Base-by-base conservation (phyloP, 1,140 invertebrate genomes). In the Aradophagus sp. region DNA sequence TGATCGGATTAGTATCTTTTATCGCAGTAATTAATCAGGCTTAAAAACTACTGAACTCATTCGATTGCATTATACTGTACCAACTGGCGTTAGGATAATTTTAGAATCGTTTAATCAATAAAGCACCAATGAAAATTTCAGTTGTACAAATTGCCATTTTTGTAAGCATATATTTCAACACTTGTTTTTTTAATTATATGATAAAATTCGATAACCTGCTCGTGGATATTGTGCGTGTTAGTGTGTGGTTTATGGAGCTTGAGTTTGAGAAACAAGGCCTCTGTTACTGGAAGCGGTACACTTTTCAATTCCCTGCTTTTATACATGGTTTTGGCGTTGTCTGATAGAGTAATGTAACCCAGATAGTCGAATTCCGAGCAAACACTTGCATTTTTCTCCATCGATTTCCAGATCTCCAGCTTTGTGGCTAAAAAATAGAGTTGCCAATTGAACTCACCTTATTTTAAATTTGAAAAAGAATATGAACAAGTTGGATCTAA, bases 301-400 rank as follows among this genome's bases (percentile, higher is more conserved):
- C 93, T 94, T 84, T 96, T 95, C 0, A 96, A 86, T 80, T 97
- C 95, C 34, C 95, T 85, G 17, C 93, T 94, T 82, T 95, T 95
- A 79, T 91, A 94, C 62, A 91, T 89, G 0, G 93, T 93, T 61
- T 89, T 89, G 61, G 91, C 88, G 84, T 95, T 96, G 79, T 94
- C 92, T 5, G 93, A 93, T 31, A 96, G 82, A 1, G 90, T 91
- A 13, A 96, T 91, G 85, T 93, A 95, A 1, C 94, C 92, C 8
- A 95, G 80, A 72, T 92, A 92, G 70, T 89, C 89, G 81, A 92
- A 94, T 23, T 84, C 75, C 7, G 82, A 79, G 13, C 78, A 80
- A 31, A 68, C 42, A 0, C 79, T 77, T 10, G 80, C 77, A 38
- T 83, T 83, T 52, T 83, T 79, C n/a, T 83, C 81, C 35, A 53